Base-by-base conservation (phyloP, 2,888 invertebrate genomes). In the Drosophila robusta region DNA sequence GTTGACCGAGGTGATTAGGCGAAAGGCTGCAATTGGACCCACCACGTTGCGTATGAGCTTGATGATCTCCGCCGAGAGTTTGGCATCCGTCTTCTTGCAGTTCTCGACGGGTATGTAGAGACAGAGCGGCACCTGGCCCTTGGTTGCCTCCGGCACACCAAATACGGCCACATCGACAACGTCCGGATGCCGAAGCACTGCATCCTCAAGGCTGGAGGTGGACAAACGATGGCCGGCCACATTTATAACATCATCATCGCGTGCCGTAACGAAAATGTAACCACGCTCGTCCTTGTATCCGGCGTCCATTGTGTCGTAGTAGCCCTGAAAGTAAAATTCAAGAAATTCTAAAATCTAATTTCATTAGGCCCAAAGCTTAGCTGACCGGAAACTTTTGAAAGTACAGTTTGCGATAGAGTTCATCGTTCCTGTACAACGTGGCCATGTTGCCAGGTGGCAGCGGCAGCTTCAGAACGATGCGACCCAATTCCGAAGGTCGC, bases 211-310 rank as follows among this genome's bases (percentile, higher is more conserved):
- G 0, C 97, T 97, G 0, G 97, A 95, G 0, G 98, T 97, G 0
- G 98, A 97, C 42, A 98, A 93, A 54, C 98, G 93, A 91, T 98
- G 98, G 0, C 98, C 98, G 0, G 98, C 97, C 1, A 98, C 98
- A 91, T 98, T 98, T 84, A 98, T 98, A 16, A 92, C 96, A 92
- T 98, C 98, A 92, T 98, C 98, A 66, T 97, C 97, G 34, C 98
- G 93, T 0, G 98, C 96, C 52, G 97, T 97, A 12, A 98, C 97
- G 92, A 96, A 97, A 2, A 98, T 94, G 58, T 96, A 96, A 0
- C 97, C 97, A 75, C 95, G 95, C 56, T 95, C 94, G 89, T 97
- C 97, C 61, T 95, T 94, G 91, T 96, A 97, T 0, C 98, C 98
- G 0, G 97, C 97, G 90, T 98, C 98, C 96, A 98, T 98, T 0